Base-by-base conservation (phyloP, 2,888 invertebrate species). In the Boloria selene region DNA sequence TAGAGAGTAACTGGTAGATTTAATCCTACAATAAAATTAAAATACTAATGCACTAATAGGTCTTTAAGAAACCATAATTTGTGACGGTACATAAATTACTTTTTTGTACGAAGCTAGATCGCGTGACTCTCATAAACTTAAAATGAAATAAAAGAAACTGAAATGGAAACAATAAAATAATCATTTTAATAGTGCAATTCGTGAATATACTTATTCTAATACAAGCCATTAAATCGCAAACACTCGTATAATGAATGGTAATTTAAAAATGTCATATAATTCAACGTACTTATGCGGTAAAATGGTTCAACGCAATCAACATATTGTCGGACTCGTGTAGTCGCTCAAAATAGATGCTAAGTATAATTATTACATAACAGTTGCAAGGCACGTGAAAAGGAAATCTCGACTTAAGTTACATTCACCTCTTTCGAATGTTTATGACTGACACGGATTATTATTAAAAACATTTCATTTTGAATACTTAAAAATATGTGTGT, bases 381-480 rank as follows among this genome's bases (percentile, higher is more conserved):
- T 61, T 55, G 62, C 44, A 56, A 31, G 16, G 59, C 64, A 67
- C 67, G 62, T 70, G 69, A 62, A 62, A 51, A 52, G 64, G 67
- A 62, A 60, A 70, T 59, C 61, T 64, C 22, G 13, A 47, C 55
- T 42, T 50, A 60, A 62, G 62, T 65, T 56, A 51, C 67, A 45
- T 65, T 67, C 61, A 70, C 62, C 65, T 62, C 62, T 60, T 61
- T 31, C 59, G 31, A 59, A 50, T 49, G 49, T 26, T 26, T 31
- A 31, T 14, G 16, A 49, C 13, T 6, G 14, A 49, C 16, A 59
- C 59, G 38, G 17, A 45, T 56, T 56, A 45, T 17, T 13, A 5
- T 16, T 45, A 18, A 45, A 22, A 54, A 38, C 16, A 2, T 1
- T 14, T 14, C 26, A 51, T 51, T 18, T 13, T 10, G 4, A 14